Evolutionary conservation across 2,797 vertebrate genomes (phyloP).

Genomic region (Notamacropus eugenii): DNA sequence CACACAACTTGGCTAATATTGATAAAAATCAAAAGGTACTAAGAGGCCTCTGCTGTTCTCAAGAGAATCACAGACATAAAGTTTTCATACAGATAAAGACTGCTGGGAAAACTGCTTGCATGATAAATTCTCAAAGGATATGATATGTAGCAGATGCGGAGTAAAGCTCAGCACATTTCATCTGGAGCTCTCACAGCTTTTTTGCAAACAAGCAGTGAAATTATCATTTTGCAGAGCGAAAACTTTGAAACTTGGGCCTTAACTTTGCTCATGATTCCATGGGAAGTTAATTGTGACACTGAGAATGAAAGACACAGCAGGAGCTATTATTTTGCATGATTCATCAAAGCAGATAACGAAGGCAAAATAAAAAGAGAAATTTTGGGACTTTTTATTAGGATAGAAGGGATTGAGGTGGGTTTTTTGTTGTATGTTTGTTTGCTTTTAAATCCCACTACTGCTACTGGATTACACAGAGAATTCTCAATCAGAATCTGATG

Average conservation of each 20-base stretch:
- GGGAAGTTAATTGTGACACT: slow-evolving; percentile 45
- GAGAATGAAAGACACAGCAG: slow-evolving; percentile 33
- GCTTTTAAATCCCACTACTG: background rate
- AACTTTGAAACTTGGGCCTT: slow-evolving; percentile 43
- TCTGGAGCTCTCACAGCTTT: slow-evolving; percentile 14
- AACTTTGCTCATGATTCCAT: slow-evolving; percentile 56
- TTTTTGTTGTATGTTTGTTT: background rate
- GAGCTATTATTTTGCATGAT: slow-evolving; percentile 10
- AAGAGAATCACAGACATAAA: slow-evolving; percentile 31
- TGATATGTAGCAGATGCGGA: slow-evolving; percentile 36
- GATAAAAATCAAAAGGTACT: slow-evolving; percentile 16
- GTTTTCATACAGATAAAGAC: slow-evolving; percentile 48
- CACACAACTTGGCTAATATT: slow-evolving; percentile 41
- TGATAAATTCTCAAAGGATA: slow-evolving; percentile 54
- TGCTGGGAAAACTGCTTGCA: slow-evolving; percentile 40
- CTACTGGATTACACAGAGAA: background rate
- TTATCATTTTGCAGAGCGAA: slow-evolving; percentile 40
- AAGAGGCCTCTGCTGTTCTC: slow-evolving; percentile 52
- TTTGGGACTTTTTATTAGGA: slow-evolving; percentile 29
- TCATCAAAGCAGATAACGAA: slow-evolving; percentile 12
- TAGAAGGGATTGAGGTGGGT: slow-evolving; percentile 7
- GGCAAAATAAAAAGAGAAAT: slow-evolving; percentile 50
- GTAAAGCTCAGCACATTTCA: slow-evolving; percentile 20
- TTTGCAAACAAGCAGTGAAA: slow-evolving; percentile 47
- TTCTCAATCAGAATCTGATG: background rate